Evolutionary conservation across 2,113 vertebrate species (phyloP), one percentile per base, ranked within the genome.

Genomic region (Morone chrysops): DNA sequence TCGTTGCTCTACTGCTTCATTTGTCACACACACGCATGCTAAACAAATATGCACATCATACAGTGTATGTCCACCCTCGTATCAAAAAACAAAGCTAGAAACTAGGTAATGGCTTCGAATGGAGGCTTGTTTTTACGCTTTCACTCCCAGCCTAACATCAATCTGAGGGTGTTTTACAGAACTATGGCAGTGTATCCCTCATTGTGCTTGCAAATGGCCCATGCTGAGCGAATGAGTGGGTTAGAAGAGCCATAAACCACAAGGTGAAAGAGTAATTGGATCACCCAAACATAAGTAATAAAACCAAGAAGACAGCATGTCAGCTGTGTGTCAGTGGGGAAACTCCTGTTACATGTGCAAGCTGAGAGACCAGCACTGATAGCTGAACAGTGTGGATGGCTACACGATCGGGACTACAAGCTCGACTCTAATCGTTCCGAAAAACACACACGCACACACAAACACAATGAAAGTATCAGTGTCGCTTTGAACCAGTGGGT

Each of bases 211-310:
- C 85, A 86, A 91, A 93, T 90, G 87, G 84, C 68, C 80, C 86
- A 72, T 71, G 74, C 16, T 80, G 71, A 81, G 80, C 63, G 71
- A 86, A 80, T 31, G 72, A 86, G 86, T 59, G 75, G 79, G 86
- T 82, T 77, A 75, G 78, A 76, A 41, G 85, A 89, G 88, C 80
- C 81, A 75, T 92, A 91, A 92, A 90, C 81, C 87, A 84, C 90
- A 89, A 88, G 84, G 87, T 90, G 79, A 88, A 91, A 86, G 89
- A 92, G 91, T 90, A 94, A 94, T 73, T 81, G 84, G 86, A 93
- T 91, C 81, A 47, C 54, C 82, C 77, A 81, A 89, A 92, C 87
- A 89, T 77, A 47, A 63, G 92, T 85, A 83, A 92, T 92, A 93
- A 93, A 93, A 88, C 81, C 88, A 78, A 85, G 87, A 57, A 70